Percentiles rank a stretch among this genome's conserved stretches.
phyloP scores from a whole-genome alignment of 1,140 invertebrate genomes.

The Drosophila ohnishii region DNA sequence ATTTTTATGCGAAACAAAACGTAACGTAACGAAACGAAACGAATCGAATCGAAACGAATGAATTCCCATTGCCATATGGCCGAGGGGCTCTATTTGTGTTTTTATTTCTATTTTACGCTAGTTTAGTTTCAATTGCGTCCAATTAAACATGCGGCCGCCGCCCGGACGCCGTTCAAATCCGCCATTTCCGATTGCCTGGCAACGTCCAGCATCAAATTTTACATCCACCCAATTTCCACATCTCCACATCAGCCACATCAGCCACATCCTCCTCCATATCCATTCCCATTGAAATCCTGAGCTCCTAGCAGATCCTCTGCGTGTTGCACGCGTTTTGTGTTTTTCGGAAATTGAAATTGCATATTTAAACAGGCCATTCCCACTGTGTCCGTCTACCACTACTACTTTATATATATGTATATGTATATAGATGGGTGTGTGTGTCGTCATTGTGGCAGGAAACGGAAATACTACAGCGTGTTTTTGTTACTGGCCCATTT shows the following conservation, averaged over 20 bases:
- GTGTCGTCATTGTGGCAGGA: conserved; percentile 36
- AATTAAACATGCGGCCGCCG: conserved; percentile 75
- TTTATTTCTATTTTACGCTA: conserved; percentile 80
- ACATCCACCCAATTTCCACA: conserved; percentile 39
- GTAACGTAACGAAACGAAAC: conserved; percentile 36
- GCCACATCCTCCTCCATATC: background rate
- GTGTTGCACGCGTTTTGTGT: conserved; percentile 68
- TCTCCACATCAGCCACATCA: no score
- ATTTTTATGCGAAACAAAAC: conserved; percentile 54
- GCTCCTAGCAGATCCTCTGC: conserved; percentile 46
- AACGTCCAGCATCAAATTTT: conserved; percentile 61
- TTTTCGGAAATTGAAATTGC: conserved; percentile 82
- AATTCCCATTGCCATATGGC: conserved; percentile 53
- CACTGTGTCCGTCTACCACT: conserved; percentile 1
- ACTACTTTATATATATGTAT: background rate
- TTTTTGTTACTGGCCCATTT: conserved; percentile 52
- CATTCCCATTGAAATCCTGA: conserved; percentile 30
- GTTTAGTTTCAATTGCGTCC: conserved; percentile 81
- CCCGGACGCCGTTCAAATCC: conserved; percentile 23
- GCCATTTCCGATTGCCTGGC: conserved; percentile 67
- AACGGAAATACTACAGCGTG: conserved; percentile 65
- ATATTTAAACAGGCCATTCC: conserved; percentile 74
- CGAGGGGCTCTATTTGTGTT: conserved; percentile 53
- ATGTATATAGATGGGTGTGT: background rate
- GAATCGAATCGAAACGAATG: conserved; percentile 47